These are phyloP conservation scores for Cettia cetti DNA, from an alignment of 2,113 vertebrate species.

Conservation along the genomic window DNA sequence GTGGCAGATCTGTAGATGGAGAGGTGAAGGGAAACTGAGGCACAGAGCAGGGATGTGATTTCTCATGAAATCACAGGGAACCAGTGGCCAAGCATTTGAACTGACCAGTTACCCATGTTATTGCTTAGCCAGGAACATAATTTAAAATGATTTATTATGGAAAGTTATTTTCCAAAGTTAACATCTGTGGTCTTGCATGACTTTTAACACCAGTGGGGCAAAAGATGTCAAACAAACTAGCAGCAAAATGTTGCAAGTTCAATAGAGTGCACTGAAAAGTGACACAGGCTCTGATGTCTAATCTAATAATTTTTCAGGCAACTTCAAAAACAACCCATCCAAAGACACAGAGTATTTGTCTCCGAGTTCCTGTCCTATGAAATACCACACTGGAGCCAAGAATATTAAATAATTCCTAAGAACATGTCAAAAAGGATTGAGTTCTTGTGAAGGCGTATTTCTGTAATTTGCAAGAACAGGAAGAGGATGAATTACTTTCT, in stretches of 20 bases:
- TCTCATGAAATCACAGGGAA: neutral
- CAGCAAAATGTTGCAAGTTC: neutral
- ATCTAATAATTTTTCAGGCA: neutral
- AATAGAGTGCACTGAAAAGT: neutral
- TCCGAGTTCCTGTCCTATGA: neutral
- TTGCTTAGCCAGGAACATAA: neutral
- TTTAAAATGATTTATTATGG: neutral
- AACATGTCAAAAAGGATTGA: neutral
- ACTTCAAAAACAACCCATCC: neutral
- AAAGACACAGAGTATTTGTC: neutral
- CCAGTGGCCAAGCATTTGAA: neutral
- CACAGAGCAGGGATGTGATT: neutral
- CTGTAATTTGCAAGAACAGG: neutral
- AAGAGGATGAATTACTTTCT: neutral
- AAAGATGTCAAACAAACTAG: neutral
- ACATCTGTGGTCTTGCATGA: neutral
- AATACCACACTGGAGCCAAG: neutral
- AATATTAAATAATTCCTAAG: constrained; percentile 16
- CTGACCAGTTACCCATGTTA: neutral
- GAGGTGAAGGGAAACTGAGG: neutral
- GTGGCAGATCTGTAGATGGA: neutral
- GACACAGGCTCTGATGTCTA: neutral
- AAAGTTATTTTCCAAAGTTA: neutral
- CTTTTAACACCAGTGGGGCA: neutral
- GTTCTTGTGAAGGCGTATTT: neutral